Conservation (phyloP, 1,140 invertebrate species). For the Pseudoatta argentina region DNA sequence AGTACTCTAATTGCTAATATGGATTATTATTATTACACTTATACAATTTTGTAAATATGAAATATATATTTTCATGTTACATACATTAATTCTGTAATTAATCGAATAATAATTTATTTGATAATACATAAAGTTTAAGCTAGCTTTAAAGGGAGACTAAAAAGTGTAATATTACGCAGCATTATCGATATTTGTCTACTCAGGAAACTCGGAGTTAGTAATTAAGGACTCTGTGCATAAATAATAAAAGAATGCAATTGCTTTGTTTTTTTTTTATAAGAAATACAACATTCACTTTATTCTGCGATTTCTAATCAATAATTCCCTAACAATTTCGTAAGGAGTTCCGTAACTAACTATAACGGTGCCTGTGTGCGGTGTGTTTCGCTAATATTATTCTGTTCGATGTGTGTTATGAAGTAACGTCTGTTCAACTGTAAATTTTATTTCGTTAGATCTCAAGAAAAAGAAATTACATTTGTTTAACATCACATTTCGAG, state of each 20-base stretch:
- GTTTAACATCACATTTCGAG: slow-evolving; percentile 85
- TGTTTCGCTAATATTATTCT: slow-evolving; percentile 72
- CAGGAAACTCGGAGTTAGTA: slow-evolving; percentile 55
- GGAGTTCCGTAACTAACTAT: slow-evolving; percentile 74
- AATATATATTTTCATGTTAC: slow-evolving; percentile 75
- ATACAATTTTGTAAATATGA: slow-evolving; percentile 74
- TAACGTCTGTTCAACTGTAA: slow-evolving; percentile 82
- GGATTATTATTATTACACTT: slow-evolving; percentile 57
- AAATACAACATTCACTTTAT: slow-evolving; percentile 86
- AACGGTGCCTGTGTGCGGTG: slow-evolving; percentile 62
- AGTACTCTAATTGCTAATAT: slow-evolving; percentile 14
- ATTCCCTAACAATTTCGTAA: slow-evolving; percentile 84
- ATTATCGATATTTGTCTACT: slow-evolving; percentile 35
- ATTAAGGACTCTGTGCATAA: slow-evolving; percentile 56
- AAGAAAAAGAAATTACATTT: slow-evolving; percentile 84
- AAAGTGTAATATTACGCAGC: slow-evolving; percentile 50
- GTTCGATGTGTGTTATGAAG: slow-evolving; percentile 78
- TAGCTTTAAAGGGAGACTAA: slow-evolving; percentile 50
- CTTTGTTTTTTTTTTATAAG: slow-evolving; percentile 77
- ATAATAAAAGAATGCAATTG: slow-evolving; percentile 63
- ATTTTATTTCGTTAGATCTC: slow-evolving; percentile 83
- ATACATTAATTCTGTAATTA: slow-evolving; percentile 63
- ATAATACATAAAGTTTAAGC: slow-evolving; percentile 60
- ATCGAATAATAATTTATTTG: slow-evolving; percentile 59
- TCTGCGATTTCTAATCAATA: slow-evolving; percentile 85